Evolutionary conservation across 2,113 vertebrate species (phyloP), one percentile per base, ranked within the genome.

Genomic region (Recurvirostra avosetta): DNA sequence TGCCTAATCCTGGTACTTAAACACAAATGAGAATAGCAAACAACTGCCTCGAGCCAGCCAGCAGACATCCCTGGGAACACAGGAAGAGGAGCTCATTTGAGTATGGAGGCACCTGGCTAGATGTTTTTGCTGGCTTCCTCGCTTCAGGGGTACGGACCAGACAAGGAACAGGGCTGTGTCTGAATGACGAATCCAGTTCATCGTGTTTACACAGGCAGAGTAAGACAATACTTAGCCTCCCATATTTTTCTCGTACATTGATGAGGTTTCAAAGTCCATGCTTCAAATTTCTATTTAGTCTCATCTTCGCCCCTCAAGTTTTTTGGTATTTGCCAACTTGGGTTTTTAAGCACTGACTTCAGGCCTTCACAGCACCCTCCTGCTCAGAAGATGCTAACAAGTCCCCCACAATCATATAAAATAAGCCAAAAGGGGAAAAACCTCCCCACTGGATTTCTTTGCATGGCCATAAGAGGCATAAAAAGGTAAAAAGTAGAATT

Each of bases 21-120:
- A 77, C 52, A 13, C 61, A 89, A 95, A 92, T 17, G n/a, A 97
- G 85, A 93, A 91, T 11, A 96, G 77, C 90, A 95, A 96, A 87
- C 89, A 84, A 65, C 68, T 49, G 68, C 86, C 77, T 89, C 23
- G 22, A 92, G 90, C 58, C 61, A 89, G 87, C 62, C 87, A 93
- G 92, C 73, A 95, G 90, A 85, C 49, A 3, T 40, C 87, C 74
- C 80, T 91, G 74, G 63, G 74, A 95, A 96, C 78, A 90, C 74
- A 88, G 88, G 78, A 96, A 94, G 52, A 84, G 40, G 45, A 96
- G 59, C 58, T 94, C 78, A 82, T 43, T 86, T 62, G 85, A 83
- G 36, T 47, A 67, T 52, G 75, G 75, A 79, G 84, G 62, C 89
- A 95, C 91, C 73, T 87, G 84, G 76, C 34, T 74, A 59, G 79